Evolutionary conservation across 2,797 vertebrate genomes (phyloP), one percentile per base, ranked within the genome.

Genomic region (Semotilus atromaculatus): DNA sequence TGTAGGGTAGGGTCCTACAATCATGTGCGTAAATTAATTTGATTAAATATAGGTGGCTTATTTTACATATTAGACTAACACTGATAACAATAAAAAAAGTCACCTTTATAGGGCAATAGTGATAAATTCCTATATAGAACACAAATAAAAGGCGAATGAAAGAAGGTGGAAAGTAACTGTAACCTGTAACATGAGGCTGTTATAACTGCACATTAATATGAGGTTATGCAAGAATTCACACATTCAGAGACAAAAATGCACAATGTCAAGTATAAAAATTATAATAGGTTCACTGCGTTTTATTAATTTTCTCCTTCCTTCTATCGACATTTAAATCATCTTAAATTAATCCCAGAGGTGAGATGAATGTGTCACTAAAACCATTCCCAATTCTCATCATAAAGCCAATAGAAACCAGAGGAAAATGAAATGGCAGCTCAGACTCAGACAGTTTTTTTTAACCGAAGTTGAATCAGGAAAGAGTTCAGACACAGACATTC

Each of bases 351-450:
- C 36, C 51, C 11, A 73, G 68, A 73, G 38, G 8, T n/a, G 10
- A 73, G 38, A 73, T 73, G 26, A 68, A 86, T 82, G 83, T 68
- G 89, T 88, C 77, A 40, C 81, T 87, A 82, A 89, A 88, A 87
- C 68, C 36, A 90, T 82, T 40, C 78, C 45, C 72, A 73, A 84
- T 83, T 75, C 67, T 60, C 72, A 90, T 72, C 70, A 80, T 45
- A 83, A 89, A 88, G 85, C 60, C 14, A 74, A 51, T 19, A 75
- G 81, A 82, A 81, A 38, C 75, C 51, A 88, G 64, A 77, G 43
- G 36, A 81, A 84, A 84, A 71, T 34, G 5, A 43, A 64, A 66
- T 48, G 80, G 48, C 8, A 51, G 5, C 51, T 16, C 53, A 10
- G 23, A 62, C 21, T 19, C 0, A n/a, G n/a, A n/a, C 0, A 2